Evolutionary conservation across 2,888 invertebrate genomes (phyloP).

Genomic region (Oligia strigilis): DNA sequence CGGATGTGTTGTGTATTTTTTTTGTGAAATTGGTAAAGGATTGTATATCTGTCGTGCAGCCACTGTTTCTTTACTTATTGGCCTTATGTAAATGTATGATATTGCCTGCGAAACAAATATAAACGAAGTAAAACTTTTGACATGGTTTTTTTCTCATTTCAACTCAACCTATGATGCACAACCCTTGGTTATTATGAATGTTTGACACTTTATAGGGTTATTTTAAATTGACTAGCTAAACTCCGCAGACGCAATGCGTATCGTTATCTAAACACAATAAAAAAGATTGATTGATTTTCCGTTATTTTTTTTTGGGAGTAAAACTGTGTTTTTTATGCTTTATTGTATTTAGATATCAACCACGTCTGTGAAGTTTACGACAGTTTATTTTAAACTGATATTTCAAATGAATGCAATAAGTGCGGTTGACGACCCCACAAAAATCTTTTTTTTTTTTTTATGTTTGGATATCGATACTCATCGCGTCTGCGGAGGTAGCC

Average conservation of each 20-base stretch:
- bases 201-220: too few species aligned
- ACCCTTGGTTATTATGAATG: background rate
- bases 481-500: background rate
- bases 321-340: too few species aligned
- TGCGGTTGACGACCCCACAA: too few species aligned
- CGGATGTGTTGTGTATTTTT: constrained; percentile 60
- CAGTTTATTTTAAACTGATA: too few species aligned
- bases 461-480: too few species aligned
- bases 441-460: too few species aligned
- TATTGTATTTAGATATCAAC: too few species aligned
- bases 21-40: constrained; percentile 64
- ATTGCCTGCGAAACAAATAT: constrained; percentile 86
- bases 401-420: too few species aligned
- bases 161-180: background rate
- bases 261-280: background rate
- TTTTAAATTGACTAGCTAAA: background rate
- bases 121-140: constrained; percentile 79
- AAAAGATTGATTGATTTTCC: background rate
- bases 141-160: constrained; percentile 57
- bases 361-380: too few species aligned
- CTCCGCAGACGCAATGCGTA: background rate
- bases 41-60: constrained; percentile 73
- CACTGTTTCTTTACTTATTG: constrained; percentile 77
- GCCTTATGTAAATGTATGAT: constrained; percentile 86
- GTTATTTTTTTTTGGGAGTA: too few species aligned